These are phyloP conservation scores for Eretmochelys imbricata DNA, from an alignment of 2,113 vertebrate species.

Conservation along the genomic window DNA sequence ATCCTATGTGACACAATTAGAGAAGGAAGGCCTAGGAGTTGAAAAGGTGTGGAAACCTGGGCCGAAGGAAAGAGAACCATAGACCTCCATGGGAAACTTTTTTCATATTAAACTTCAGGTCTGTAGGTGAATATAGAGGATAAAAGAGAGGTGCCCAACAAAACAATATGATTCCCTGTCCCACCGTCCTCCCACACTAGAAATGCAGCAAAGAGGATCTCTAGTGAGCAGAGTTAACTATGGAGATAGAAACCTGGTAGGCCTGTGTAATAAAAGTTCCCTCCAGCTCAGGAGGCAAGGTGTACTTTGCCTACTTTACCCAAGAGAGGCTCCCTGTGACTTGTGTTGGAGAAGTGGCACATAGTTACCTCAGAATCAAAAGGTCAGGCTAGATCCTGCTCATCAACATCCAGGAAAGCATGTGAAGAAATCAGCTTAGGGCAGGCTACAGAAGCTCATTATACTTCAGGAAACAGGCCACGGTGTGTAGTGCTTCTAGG, in stretches of 20 bases:
- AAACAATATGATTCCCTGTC: not conserved
- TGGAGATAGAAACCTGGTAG: not conserved
- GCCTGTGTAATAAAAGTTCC: not conserved
- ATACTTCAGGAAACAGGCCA: not conserved
- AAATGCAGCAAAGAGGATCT: not conserved
- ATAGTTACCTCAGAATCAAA: not conserved
- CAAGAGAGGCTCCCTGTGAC: not conserved
- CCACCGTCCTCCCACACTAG: not conserved
- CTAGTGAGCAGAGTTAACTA: not conserved
- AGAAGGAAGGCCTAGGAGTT: too few species aligned
- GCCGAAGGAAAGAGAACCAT: too few species aligned
- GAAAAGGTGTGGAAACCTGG: too few species aligned
- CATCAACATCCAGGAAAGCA: not conserved
- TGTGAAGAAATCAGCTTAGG: fast-evolving
- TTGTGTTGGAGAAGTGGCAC: not conserved
- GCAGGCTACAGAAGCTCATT: not conserved
- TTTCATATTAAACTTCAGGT: too few species aligned
- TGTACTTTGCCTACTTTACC: not conserved
- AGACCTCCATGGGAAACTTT: not conserved
- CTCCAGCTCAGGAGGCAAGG: not conserved
- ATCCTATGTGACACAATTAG: too few species aligned
- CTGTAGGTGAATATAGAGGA: not conserved
- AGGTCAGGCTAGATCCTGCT: not conserved
- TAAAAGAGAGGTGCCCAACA: not conserved
- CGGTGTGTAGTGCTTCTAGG: not conserved